phyloP scores from a whole-genome alignment of 2,888 invertebrate species.

The Agrochola circellaris region DNA sequence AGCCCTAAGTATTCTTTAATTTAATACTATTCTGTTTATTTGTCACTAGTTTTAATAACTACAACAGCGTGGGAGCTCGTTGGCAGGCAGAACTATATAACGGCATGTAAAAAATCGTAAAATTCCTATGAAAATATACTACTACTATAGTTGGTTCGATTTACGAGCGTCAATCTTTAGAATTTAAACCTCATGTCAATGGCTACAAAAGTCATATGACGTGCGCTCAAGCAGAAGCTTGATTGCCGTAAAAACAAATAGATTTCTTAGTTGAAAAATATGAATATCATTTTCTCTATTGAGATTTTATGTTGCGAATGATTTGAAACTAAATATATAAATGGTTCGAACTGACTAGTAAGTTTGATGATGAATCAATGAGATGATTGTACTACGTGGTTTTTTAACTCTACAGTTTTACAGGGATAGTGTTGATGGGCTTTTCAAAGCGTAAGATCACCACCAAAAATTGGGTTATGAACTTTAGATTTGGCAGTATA shows the following conservation, averaged over 20 bases:
- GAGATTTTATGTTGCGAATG: conserved; percentile 26
- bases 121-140: conserved; percentile 5
- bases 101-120: conserved; percentile 27
- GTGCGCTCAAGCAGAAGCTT: neutral
- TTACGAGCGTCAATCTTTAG: neutral
- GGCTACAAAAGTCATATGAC: neutral
- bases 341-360: conserved; percentile 56
- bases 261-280: conserved; percentile 2
- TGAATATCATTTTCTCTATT: conserved; percentile 25
- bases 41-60: conserved; percentile 13
- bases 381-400: conserved; percentile 1
- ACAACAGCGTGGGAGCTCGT: conserved; percentile 14
- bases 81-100: conserved; percentile 14
- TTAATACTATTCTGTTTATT: neutral
- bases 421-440: conserved; percentile 1
- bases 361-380: conserved; percentile 11
- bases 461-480: neutral
- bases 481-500: neutral
- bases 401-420: conserved; percentile 8
- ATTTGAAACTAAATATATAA: conserved; percentile 36
- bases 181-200: conserved; percentile 15
- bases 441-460: neutral
- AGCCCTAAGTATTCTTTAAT: neutral
- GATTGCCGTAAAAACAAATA: conserved; percentile 40
- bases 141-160: neutral